Evolutionary conservation across 1,140 invertebrate genomes (phyloP), one percentile per base, ranked within the genome.

Genomic region (Papilio polytes): DNA sequence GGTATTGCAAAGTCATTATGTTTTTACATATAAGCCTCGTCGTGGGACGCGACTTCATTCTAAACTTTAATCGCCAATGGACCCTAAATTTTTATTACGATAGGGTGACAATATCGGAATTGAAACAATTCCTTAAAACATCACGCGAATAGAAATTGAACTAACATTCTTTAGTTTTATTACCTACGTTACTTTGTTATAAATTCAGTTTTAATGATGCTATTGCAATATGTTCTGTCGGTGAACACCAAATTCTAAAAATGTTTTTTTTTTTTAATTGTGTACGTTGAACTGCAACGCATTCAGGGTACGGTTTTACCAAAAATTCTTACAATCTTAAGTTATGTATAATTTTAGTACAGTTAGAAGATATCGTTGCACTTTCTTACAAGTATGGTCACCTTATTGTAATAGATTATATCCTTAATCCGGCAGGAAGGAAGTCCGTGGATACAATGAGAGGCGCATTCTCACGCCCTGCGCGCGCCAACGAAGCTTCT

Each of bases 391-490:
- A 20, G 36, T 20, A 26, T 78, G 77, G 77, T 78, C 77, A 66
- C 77, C 56, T 41, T 66, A 66, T n/a, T 78, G 56, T 74, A 83
- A 88, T 85, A 85, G 84, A 87, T 87, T 85, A 86, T 85, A 86
- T 86, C 84, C 84, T 63, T 81, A 78, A 56, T 81, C 83, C 83
- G 81, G 74, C 46, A 87, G 85, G 86, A 87, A 88, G 89, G 89
- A 90, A 89, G 86, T 81, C 66, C 36, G 81, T 87, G 86, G 87
- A 88, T 90, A 90, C 82, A 80, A 82, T 78, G 18, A 63, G 77
- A 78, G 15, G n/a, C 31, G 56, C 56, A n/a, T 66, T 78, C 77
- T 78, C 77, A 78, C 77, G 77, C 77, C 77, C 74, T 78, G 31
- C 31, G 53, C n/a, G n/a, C 36, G 18, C 12, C 46, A 31, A 53